Evolutionary conservation across 1,140 invertebrate genomes (phyloP), one percentile per base, ranked within the genome.

Genomic region (Bombus difficillimus): DNA sequence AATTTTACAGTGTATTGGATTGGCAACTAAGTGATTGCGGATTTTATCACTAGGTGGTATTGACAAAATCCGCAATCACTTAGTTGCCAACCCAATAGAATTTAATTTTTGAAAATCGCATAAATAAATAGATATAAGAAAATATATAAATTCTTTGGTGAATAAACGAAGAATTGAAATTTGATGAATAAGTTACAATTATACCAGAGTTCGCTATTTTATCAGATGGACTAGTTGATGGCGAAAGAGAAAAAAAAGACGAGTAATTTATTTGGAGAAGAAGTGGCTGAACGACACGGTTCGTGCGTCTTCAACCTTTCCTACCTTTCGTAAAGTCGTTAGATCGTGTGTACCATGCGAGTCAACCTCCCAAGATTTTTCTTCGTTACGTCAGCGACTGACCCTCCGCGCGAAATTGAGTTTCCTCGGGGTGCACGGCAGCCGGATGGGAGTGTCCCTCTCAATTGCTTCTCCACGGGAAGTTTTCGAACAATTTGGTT

Each of bases 331-430:
- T 47, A 43, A 73, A 47, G 41, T 73, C 72, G 72, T 43, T 73
- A 73, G 41, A 73, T 73, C 72, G 72, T 47, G 72, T 73, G 72
- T 73, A 73, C 39, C 72, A 47, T 25, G 72, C 72, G 39, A 73
- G 72, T 73, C 37, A 41, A 71, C 69, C 69, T 71, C 13, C 9
- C 69, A 41, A 71, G 69, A 71, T 71, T 71, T 71, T 71, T 71
- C 69, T 71, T 71, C 69, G 69, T 71, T 71, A 71, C 69, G 69
- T 71, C 69, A 71, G 69, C 69, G 69, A 71, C 69, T 71, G 39
- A 71, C 69, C 69, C 69, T 71, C 69, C 37, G 39, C 37, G 69
- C 69, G 69, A 71, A 71, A 71, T 71, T 71, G 69, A 71, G 69
- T 71, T 71, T 71, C 69, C 39, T 71, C 10, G 28, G 69, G 39